Conservation (phyloP, 2,888 invertebrate genomes). For the Nomada hirtipes region DNA sequence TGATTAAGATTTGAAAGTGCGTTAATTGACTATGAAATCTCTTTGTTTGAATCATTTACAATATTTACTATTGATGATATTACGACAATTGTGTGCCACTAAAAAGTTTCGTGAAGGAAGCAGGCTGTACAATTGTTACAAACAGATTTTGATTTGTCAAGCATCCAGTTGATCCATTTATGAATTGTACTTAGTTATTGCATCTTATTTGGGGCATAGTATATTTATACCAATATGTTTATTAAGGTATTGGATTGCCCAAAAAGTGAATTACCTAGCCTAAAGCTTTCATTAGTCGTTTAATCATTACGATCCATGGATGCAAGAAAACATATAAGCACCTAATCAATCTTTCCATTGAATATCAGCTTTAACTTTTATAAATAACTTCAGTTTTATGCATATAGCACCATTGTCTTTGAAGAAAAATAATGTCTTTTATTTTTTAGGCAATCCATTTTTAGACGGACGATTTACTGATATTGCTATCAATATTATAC, state of each 20-base stretch:
- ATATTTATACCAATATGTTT: slow-evolving; percentile 61
- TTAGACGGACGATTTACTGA: slow-evolving; percentile 80
- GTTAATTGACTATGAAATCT: slow-evolving; percentile 65
- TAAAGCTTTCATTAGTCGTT: slow-evolving; percentile 61
- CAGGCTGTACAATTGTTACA: slow-evolving; percentile 69
- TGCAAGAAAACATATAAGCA: slow-evolving; percentile 77
- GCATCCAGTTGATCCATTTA: slow-evolving; percentile 76
- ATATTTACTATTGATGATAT: slow-evolving; percentile 58
- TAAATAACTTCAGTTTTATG: slow-evolving; percentile 73
- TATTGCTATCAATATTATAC: slow-evolving; percentile 74
- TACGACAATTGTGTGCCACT: slow-evolving; percentile 63
- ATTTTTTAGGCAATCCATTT: slow-evolving; percentile 80
- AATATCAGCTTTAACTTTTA: slow-evolving; percentile 64
- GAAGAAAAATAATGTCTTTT: slow-evolving; percentile 76
- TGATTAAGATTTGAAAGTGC: slow-evolving; percentile 18
- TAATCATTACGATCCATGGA: slow-evolving; percentile 68
- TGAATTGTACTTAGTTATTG: slow-evolving; percentile 81
- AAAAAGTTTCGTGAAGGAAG: slow-evolving; percentile 70
- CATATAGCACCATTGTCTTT: slow-evolving; percentile 76
- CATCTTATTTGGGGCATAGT: slow-evolving; percentile 74
- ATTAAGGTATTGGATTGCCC: slow-evolving; percentile 77
- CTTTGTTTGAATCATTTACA: slow-evolving; percentile 69
- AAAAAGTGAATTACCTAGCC: slow-evolving; percentile 70
- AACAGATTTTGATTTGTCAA: slow-evolving; percentile 77
- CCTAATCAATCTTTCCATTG: slow-evolving; percentile 71